Evolutionary conservation across 2,888 invertebrate species (phyloP).

Genomic region (Gisinianus flammeolus): DNA sequence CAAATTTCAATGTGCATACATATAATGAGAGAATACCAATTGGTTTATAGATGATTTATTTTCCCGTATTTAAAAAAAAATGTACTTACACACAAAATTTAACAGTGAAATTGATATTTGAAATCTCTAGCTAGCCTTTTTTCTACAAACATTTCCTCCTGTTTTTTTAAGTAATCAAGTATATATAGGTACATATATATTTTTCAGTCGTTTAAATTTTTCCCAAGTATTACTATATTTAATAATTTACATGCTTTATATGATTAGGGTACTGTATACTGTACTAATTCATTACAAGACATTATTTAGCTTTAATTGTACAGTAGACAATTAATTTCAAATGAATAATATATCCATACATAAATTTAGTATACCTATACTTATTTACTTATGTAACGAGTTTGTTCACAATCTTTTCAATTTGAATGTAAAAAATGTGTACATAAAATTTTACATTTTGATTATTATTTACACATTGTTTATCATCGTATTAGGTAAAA

Average conservation of each 20-base stretch:
- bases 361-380: neutral
- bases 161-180: neutral
- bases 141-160: neutral
- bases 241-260: neutral
- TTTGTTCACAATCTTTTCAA: slow-evolving; percentile 15
- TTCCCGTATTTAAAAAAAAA: neutral
- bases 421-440: neutral
- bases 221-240: neutral
- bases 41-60: neutral
- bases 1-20: too few species aligned
- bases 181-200: neutral
- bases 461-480: neutral
- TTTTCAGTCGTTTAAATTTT: neutral
- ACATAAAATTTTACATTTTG: neutral
- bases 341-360: neutral
- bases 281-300: neutral
- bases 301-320: neutral
- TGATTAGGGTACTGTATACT: neutral
- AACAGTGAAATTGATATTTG: too few species aligned
- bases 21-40: neutral
- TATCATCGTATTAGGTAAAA: neutral
- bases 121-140: slow-evolving; percentile 19
- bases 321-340: neutral
- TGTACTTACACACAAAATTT: too few species aligned
- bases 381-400: neutral